Base-by-base conservation (phyloP, 2,888 invertebrate genomes). In the Platyscelio sp. region DNA sequence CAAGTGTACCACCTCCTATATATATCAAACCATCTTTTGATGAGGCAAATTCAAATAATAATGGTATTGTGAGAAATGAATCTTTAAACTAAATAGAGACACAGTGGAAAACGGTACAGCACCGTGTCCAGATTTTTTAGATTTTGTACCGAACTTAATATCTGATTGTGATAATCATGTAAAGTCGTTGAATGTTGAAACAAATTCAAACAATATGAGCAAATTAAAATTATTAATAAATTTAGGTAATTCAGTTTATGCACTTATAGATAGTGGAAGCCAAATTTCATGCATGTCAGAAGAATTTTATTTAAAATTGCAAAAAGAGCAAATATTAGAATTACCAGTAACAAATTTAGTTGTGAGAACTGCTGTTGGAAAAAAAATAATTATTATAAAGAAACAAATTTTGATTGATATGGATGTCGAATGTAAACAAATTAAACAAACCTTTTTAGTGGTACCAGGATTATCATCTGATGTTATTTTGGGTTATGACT, bases 401-500 rank as follows among this genome's bases (percentile, higher is more conserved):
- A 72, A 60, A 20, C 83, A 86, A 60, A 63, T 84, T n/a, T 29
- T 82, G 6, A 15, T 74, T n/a, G 63, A 84, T n/a, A 11, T 86
- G 0, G 22, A 13, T 18, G 46, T 86, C 11, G 61, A 74, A 2
- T 22, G 43, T 11, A 58, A 15, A 18, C 33, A 18, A 51, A 71
- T 68, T 2, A 51, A 20, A 46, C 58, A 65, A 18, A 15, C 51
- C 1, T 83, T 85, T 61, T 67, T 87, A 11, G 65, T 87, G 2
- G 63, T 87, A 1, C 85, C 87, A 0, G 46, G 61, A 33, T 70
- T 86, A 15, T 82, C 85, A 2, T 83, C 78, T 4, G 43, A 72
- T 0, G 60, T 86, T 15, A 85, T 88, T 54, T 20, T 88, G 1
- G 88, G 86, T 9, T 85, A 85, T 68, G 75, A 75, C 46, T 75